Evolutionary conservation across 2,888 invertebrate genomes (phyloP).

Genomic region (Aporophyla lueneburgensis): DNA sequence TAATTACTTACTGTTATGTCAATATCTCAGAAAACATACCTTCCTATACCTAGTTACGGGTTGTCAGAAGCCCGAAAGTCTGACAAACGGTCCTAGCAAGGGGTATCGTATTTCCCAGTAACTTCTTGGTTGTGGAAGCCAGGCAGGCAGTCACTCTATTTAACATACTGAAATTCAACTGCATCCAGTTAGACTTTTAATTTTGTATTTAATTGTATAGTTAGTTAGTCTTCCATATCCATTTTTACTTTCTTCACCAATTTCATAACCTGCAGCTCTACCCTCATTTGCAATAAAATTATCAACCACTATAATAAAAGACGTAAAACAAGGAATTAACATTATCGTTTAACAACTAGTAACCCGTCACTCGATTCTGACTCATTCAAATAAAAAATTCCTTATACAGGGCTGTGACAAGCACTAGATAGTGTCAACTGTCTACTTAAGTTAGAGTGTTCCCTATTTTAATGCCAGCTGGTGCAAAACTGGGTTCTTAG

Average conservation of each 20-base stretch:
- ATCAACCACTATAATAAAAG: background rate
- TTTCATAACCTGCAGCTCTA: background rate
- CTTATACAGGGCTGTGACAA: slow-evolving; percentile 6
- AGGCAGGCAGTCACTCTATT: no score
- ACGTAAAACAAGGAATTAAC: slow-evolving; percentile 23
- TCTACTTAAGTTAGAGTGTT: slow-evolving; percentile 14
- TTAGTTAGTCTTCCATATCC: background rate
- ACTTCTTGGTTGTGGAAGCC: no score
- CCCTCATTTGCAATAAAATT: slow-evolving; percentile 8
- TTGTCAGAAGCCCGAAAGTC: no score
- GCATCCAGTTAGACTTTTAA: no score
- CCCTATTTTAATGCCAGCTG: slow-evolving; percentile 14
- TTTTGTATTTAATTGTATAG: background rate
- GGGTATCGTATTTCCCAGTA: no score
- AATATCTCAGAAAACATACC: slow-evolving; percentile 3
- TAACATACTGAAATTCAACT: no score
- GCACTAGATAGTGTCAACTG: slow-evolving; percentile 33
- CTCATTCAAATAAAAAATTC: slow-evolving; percentile 22
- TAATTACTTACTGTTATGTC: slow-evolving; percentile 31
- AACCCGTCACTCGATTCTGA: background rate
- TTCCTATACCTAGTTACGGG: no score
- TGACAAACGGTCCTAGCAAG: no score
- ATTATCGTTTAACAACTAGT: background rate
- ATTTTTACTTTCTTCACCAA: background rate
- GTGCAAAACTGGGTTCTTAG: background rate